Evolutionary conservation across 2,888 invertebrate genomes (phyloP).

Genomic region (Caenorhabditis imperialis): DNA sequence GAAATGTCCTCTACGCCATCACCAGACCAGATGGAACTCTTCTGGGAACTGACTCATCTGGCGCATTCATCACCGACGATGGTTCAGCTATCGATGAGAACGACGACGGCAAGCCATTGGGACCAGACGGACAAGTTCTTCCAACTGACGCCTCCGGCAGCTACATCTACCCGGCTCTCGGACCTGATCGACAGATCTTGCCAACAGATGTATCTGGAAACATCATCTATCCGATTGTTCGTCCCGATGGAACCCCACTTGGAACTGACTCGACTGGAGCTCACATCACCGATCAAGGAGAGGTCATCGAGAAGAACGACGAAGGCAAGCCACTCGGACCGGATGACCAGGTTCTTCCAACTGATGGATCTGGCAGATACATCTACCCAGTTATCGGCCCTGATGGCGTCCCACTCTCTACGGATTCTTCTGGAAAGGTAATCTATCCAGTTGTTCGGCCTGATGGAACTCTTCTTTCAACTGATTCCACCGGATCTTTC

Average conservation of each 20-base stretch:
- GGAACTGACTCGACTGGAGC: constrained; percentile 40
- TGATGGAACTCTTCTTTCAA: constrained; percentile 58
- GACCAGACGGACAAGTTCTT: constrained; percentile 48
- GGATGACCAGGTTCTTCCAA: constrained; percentile 17
- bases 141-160: constrained; percentile 57
- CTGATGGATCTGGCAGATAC: constrained; percentile 45
- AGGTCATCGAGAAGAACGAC: too few relatives aligned
- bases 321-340: constrained; percentile 23
- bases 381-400: constrained; percentile 49
- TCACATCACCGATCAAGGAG: too few relatives aligned
- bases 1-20: constrained; percentile 56
- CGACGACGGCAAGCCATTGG: constrained; percentile 48
- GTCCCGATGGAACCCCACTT: constrained; percentile 49
- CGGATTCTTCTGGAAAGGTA: constrained; percentile 18
- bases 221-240: constrained; percentile 49
- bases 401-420: constrained; percentile 47
- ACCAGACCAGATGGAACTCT: constrained; percentile 57
- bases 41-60: constrained; percentile 54
- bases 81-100: constrained; percentile 37
- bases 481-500: constrained; percentile 59
- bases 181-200: constrained; percentile 49
- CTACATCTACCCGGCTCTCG: constrained; percentile 50
- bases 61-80: constrained; percentile 40
- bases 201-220: constrained; percentile 58
- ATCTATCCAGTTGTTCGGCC: constrained; percentile 51